phyloP scores from a whole-genome alignment of 2,113 vertebrate genomes.

The Polypterus bichir region DNA sequence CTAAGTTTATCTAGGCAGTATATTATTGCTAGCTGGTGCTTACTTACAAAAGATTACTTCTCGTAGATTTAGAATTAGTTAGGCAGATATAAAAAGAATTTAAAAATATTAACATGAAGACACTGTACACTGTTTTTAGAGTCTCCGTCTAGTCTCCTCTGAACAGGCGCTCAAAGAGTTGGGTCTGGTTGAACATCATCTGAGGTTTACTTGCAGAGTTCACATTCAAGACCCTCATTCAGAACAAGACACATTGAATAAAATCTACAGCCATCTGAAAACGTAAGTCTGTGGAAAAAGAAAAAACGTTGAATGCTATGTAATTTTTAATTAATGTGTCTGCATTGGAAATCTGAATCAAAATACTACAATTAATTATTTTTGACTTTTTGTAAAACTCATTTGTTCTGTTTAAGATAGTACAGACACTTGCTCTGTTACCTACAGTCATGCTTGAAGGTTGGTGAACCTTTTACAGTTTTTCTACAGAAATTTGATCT shows the following conservation, averaged over 20 bases:
- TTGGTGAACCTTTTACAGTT: too few species aligned
- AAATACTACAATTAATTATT: neutral
- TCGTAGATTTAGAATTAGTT: too few species aligned
- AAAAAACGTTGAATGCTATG: neutral
- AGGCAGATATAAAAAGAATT: too few species aligned
- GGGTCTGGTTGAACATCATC: slow-evolving; percentile 80
- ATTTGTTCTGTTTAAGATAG: too few species aligned
- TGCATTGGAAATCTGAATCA: neutral
- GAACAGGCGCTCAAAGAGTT: slow-evolving; percentile 92
- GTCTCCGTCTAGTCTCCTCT: slow-evolving; percentile 73
- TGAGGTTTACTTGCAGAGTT: slow-evolving; percentile 88
- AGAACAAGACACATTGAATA: slow-evolving; percentile 66
- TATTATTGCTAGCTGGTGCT: too few species aligned
- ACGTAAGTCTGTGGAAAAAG: slow-evolving; percentile 36
- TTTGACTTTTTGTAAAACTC: neutral
- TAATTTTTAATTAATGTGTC: neutral
- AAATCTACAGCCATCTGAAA: slow-evolving; percentile 80
- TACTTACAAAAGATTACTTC: too few species aligned
- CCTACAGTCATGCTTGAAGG: too few species aligned
- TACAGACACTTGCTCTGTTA: too few species aligned
- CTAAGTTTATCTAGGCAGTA: too few species aligned
- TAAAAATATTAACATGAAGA: too few species aligned
- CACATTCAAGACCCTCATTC: slow-evolving; percentile 81
- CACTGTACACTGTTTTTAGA: slow-evolving; percentile 39
- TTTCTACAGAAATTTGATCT: too few species aligned